Evolutionary conservation across 2,113 vertebrate genomes (phyloP).

Genomic region (Eidolon helvum): DNA sequence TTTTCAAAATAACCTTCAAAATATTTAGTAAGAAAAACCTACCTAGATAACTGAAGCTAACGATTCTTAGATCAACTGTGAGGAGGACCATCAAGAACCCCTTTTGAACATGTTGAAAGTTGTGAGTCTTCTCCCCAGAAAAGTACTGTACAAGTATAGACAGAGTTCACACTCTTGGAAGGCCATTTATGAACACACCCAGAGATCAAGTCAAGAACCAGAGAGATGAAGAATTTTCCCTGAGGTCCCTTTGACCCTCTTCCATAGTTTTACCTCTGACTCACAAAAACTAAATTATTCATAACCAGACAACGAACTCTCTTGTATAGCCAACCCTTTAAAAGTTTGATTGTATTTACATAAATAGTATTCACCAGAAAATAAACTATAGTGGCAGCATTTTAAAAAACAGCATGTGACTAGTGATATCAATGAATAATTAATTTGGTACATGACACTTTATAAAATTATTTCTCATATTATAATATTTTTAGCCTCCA

Average conservation of each 20-base stretch:
- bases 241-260: not conserved
- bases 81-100: not conserved
- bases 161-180: not conserved
- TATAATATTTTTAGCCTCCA: not conserved
- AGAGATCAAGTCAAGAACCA: not conserved
- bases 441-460: not conserved
- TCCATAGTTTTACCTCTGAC: constrained; percentile 4
- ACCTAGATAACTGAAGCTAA: not conserved
- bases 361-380: not conserved
- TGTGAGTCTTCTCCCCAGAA: not conserved
- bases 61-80: not conserved
- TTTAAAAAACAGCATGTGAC: not conserved
- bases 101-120: not conserved
- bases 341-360: not conserved
- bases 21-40: not conserved
- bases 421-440: not conserved
- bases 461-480: not conserved
- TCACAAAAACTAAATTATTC: not conserved
- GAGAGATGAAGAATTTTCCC: not conserved
- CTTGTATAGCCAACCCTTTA: not conserved
- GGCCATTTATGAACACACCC: not conserved
- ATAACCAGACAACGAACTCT: constrained; percentile 21
- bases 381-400: not conserved
- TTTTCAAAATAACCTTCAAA: constrained; percentile 8
- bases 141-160: not conserved